Percentiles rank a stretch among this genome's conserved stretches.
Conservation (phyloP, 2,888 invertebrate genomes). For the Silvanus unidentatus region DNA sequence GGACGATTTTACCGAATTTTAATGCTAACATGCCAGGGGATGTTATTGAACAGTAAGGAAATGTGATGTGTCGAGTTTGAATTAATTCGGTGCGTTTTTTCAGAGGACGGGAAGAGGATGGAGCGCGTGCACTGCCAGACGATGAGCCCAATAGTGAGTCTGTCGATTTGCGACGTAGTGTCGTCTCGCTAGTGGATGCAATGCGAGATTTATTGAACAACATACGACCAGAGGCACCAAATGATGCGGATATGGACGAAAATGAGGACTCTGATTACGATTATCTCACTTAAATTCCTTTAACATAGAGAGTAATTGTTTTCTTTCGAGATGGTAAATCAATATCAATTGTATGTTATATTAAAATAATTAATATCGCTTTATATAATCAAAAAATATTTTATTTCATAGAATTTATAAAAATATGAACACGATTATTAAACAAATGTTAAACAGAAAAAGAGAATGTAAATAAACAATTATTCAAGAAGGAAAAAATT, state of each 20-base stretch:
- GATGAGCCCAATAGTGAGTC: slow-evolving; percentile 28
- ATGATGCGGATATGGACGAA: slow-evolving; percentile 49
- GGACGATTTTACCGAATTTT: slow-evolving; percentile 67
- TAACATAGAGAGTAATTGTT: too few relatives aligned
- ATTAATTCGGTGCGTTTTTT: slow-evolving; percentile 8
- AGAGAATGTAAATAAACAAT: too few relatives aligned
- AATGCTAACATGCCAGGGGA: slow-evolving; percentile 38
- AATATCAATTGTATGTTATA: too few relatives aligned
- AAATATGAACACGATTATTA: too few relatives aligned
- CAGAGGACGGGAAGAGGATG: slow-evolving; percentile 33
- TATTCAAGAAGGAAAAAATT: too few relatives aligned
- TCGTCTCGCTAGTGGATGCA: slow-evolving; percentile 62
- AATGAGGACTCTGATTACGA: slow-evolving; percentile 51
- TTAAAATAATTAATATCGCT: slow-evolving; percentile 1
- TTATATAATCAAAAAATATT: slow-evolving; percentile 12
- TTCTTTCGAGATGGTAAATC: too few relatives aligned
- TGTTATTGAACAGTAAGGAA: slow-evolving; percentile 29
- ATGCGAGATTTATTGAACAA: slow-evolving; percentile 67
- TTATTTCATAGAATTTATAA: not conserved
- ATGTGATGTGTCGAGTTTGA: not conserved
- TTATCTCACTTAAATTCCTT: slow-evolving; percentile 18
- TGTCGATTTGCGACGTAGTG: slow-evolving; percentile 56
- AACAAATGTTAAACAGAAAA: too few relatives aligned
- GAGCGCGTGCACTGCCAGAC: slow-evolving; percentile 39
- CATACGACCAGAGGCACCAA: slow-evolving; percentile 56